Evolutionary conservation across 1,140 invertebrate genomes (phyloP).

Genomic region (Drosophila azteca): DNA sequence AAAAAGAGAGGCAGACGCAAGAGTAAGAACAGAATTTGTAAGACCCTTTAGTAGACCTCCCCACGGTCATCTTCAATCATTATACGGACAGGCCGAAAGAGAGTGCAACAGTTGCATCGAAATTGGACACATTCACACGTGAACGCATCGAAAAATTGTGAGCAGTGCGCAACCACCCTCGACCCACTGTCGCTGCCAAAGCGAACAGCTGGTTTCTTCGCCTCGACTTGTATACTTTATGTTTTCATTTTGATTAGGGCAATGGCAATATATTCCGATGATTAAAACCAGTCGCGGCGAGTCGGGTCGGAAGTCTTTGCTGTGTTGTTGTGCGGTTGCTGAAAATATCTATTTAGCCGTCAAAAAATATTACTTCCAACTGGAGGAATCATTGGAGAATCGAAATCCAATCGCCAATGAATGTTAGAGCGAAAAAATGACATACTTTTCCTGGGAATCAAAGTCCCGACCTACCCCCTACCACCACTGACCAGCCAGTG

Average conservation of each 20-base stretch:
- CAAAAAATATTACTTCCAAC: conserved; percentile 3
- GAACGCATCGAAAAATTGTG: background rate
- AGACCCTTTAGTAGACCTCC: no score
- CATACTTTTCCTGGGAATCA: no score
- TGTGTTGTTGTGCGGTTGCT: no score
- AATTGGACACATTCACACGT: no score
- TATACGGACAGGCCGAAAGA: no score
- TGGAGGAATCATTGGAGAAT: conserved; percentile 5
- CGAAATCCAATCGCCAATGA: background rate
- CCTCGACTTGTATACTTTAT: conserved; percentile 70
- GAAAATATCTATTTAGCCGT: no score
- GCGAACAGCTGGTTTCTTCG: conserved; percentile 63
- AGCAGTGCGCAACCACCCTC: background rate
- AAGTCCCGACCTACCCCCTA: no score
- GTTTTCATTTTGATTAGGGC: conserved; percentile 76
- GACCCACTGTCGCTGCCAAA: conserved; percentile 38
- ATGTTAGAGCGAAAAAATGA: no score
- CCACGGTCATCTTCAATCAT: no score
- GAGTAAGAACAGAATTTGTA: no score
- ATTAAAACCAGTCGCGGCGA: conserved; percentile 65
- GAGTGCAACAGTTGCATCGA: no score
- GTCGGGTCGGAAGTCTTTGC: conserved; percentile 49
- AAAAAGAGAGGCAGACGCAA: no score
- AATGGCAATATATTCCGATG: conserved; percentile 51
- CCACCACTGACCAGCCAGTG: background rate